phyloP scores from a whole-genome alignment of 2,113 vertebrate genomes.

The Morone saxatilis region DNA sequence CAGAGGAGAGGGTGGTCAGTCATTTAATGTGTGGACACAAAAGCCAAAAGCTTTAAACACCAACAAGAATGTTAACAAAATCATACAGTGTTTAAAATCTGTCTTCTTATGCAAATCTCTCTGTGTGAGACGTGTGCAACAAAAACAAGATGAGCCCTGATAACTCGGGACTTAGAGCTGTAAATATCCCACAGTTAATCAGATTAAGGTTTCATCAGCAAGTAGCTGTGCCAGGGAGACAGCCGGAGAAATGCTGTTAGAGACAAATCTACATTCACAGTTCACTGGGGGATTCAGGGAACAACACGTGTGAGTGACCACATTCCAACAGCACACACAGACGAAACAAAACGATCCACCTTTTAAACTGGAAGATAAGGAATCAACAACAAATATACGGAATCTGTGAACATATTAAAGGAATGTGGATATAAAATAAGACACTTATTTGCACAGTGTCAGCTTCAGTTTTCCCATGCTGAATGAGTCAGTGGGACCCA shows the following conservation, averaged over 20 bases:
- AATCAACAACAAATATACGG: background rate
- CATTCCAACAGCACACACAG: background rate
- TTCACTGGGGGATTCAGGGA: slow-evolving; percentile 11
- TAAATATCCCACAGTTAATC: slow-evolving; percentile 80
- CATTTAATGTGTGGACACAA: slow-evolving; percentile 17
- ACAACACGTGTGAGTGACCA: background rate
- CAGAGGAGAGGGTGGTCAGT: background rate
- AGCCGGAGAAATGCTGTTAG: slow-evolving; percentile 14
- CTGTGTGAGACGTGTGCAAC: slow-evolving; percentile 14
- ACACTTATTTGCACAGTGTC: background rate
- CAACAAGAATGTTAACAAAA: background rate
- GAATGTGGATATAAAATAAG: background rate
- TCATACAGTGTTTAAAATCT: background rate
- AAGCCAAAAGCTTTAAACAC: background rate
- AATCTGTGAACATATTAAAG: background rate
- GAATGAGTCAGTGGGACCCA: slow-evolving; percentile 32
- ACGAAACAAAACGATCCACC: background rate
- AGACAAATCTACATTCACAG: slow-evolving; percentile 39
- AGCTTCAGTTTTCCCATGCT: slow-evolving; percentile 21
- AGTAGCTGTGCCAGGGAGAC: slow-evolving; percentile 31
- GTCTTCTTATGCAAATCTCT: slow-evolving; percentile 19
- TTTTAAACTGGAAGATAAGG: background rate
- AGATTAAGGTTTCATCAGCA: slow-evolving; percentile 75
- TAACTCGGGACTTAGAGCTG: slow-evolving; percentile 72
- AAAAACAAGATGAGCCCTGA: slow-evolving; percentile 71